phyloP scores from a whole-genome alignment of 2,797 vertebrate genomes.

The Poeciliopsis paucimaculata region DNA sequence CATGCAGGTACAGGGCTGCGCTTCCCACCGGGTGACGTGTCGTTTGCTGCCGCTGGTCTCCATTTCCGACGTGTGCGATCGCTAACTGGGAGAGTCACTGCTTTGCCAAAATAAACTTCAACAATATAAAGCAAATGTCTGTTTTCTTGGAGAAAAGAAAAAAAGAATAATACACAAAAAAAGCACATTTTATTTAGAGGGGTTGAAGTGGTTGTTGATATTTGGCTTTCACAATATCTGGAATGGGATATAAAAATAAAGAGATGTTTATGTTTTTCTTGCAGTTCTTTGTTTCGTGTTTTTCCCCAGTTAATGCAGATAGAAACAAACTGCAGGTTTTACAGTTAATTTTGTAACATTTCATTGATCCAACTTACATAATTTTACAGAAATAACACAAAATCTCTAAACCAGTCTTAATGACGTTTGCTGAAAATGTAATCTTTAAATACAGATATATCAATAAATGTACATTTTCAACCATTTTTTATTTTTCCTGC shows the following conservation, averaged over 20 bases:
- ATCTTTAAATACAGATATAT: no score
- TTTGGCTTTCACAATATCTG: constrained; percentile 65
- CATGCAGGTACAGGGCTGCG: constrained; percentile 67
- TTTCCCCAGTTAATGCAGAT: not conserved
- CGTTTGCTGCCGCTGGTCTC: constrained; percentile 79
- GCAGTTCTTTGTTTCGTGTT: not conserved
- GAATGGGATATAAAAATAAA: constrained; percentile 76
- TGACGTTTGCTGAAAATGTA: no score
- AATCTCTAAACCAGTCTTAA: not conserved
- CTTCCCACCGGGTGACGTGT: constrained; percentile 73
- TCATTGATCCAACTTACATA: not conserved
- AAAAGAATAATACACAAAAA: constrained; percentile 22
- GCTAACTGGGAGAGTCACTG: constrained; percentile 76
- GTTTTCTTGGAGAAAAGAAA: constrained; percentile 43
- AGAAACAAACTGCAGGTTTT: not conserved
- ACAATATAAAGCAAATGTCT: constrained; percentile 80
- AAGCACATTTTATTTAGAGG: constrained; percentile 62
- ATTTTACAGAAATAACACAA: not conserved
- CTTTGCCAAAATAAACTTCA: constrained; percentile 92
- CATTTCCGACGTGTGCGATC: constrained; percentile 75
- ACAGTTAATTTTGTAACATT: no score
- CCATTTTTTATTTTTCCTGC: no score
- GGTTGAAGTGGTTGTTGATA: constrained; percentile 38
- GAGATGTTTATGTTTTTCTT: constrained; percentile 64
- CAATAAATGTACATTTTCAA: no score